Conservation (phyloP, 2,888 invertebrate genomes). For the Nephrotoma appendiculata region DNA sequence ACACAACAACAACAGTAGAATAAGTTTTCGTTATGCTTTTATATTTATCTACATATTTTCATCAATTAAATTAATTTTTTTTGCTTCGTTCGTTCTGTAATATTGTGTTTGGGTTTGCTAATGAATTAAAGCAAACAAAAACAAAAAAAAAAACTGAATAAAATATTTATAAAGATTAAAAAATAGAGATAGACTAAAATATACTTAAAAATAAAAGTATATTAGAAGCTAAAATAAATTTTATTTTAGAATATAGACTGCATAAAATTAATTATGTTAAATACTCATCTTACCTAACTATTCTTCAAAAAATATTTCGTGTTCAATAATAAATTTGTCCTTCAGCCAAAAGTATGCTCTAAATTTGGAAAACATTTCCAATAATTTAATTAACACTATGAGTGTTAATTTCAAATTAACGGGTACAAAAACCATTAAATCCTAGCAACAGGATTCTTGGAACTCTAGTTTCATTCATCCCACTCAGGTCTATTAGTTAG, state of each 20-base stretch:
- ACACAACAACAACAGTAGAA: background rate
- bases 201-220: background rate
- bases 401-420: no score
- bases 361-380: no score
- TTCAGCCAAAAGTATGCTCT: no score
- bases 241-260: background rate
- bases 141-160: background rate
- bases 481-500: no score
- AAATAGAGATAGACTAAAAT: background rate
- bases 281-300: background rate
- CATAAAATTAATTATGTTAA: background rate
- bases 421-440: no score
- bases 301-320: no score
- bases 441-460: no score
- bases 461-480: no score
- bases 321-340: no score
- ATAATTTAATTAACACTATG: no score
- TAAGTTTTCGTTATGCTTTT: background rate
- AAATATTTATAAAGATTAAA: background rate
- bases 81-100: background rate
- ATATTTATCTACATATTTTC: background rate
- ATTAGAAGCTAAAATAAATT: background rate
- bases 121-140: background rate
- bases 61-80: background rate
- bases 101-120: background rate